A percentile compares a stretch with the other conserved stretches of the same genome.
Conservation (phyloP, 1,140 invertebrate species). For the Panagrolaimus sp. region DNA sequence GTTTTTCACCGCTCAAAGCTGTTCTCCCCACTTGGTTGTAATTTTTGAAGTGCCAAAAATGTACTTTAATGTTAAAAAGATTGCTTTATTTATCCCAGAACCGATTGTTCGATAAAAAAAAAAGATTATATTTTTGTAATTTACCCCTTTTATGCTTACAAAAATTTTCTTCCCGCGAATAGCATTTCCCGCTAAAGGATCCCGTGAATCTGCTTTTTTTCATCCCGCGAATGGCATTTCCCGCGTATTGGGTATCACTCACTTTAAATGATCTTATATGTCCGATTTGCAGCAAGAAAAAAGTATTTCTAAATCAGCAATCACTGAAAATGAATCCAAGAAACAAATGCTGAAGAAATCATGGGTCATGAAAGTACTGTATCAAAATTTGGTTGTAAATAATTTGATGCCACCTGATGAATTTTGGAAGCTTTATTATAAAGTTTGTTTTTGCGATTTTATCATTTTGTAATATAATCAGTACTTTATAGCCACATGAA, state of each 20-base stretch:
- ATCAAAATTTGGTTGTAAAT: conserved; percentile 60
- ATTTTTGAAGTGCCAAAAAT: conserved; percentile 62
- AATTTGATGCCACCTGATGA: conserved; percentile 55
- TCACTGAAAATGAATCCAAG: conserved; percentile 62
- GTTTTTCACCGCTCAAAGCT: neutral
- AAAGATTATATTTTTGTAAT: no score
- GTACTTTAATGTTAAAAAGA: conserved; percentile 70
- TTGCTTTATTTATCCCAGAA: no score
- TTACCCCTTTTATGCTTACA: no score
- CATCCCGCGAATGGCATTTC: no score
- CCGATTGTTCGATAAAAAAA: no score
- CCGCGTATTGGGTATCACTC: no score
- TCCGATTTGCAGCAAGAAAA: neutral
- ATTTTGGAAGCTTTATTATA: conserved; percentile 42
- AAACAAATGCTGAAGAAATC: conserved; percentile 71
- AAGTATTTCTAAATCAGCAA: conserved; percentile 3
- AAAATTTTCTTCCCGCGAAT: no score
- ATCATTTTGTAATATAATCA: neutral
- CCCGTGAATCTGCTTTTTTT: no score
- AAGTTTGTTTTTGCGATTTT: conserved; percentile 6
- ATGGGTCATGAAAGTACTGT: conserved; percentile 75
- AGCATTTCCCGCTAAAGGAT: no score
- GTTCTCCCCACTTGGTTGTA: conserved; percentile 58
- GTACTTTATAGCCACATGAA: conserved; percentile 4
- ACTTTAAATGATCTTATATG: no score